phyloP scores from a whole-genome alignment of 2,888 invertebrate species.

The Drosophila phalerata region DNA sequence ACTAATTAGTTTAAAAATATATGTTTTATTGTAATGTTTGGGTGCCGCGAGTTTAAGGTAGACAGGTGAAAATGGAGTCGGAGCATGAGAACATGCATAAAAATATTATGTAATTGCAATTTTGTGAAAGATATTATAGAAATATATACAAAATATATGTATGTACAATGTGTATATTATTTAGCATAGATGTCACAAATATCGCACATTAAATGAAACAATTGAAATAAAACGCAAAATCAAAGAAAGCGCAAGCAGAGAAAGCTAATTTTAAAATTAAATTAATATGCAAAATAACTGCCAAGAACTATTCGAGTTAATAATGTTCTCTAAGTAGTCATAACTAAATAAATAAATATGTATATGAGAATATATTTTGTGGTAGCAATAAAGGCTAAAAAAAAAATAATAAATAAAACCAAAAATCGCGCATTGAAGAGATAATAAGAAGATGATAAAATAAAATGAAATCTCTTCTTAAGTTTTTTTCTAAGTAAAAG shows the following conservation, averaged over 20 bases:
- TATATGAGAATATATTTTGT: conserved; percentile 64
- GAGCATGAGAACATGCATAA: conserved; percentile 26
- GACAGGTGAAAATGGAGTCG: conserved; percentile 2
- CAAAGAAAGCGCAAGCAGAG: conserved; percentile 35
- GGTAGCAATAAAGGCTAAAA: conserved; percentile 58
- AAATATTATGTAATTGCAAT: conserved; percentile 27
- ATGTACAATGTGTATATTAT: conserved; percentile 40
- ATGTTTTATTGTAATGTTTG: conserved; percentile 24
- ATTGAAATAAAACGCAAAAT: conserved; percentile 16
- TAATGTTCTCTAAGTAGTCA: conserved; percentile 80
- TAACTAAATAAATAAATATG: conserved; percentile 38
- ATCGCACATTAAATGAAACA: conserved; percentile 37
- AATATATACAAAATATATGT: conserved; percentile 63
- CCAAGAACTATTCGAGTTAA: conserved; percentile 82
- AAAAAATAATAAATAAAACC: not conserved
- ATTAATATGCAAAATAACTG: conserved; percentile 80
- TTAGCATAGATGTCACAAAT: conserved; percentile 10
- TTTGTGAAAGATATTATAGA: conserved; percentile 63
- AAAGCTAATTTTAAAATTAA: conserved; percentile 46
- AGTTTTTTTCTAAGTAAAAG: too few relatives aligned
- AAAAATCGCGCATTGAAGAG: too few relatives aligned
- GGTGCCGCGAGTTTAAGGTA: not conserved
- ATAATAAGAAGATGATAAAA: too few relatives aligned
- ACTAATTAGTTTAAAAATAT: conserved; percentile 23
- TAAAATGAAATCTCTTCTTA: too few relatives aligned